A percentile compares a stretch with the other conserved stretches of the same genome.
These are phyloP conservation scores for Petroica traversi DNA, from an alignment of 2,113 vertebrate genomes.

Conservation along the genomic window DNA sequence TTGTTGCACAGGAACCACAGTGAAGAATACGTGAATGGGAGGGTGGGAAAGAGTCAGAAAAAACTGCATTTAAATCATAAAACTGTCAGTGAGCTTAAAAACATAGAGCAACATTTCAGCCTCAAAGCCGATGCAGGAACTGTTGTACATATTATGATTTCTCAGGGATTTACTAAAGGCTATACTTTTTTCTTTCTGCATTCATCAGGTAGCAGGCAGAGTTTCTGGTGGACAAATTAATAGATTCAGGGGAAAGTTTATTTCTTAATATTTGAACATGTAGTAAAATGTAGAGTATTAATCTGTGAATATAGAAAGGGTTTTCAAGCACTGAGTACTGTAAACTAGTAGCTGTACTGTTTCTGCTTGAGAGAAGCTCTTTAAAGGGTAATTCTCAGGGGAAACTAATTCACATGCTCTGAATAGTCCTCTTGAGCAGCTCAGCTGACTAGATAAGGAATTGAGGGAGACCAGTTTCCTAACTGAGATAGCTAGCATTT, in stretches of 20 bases:
- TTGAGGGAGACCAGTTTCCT: constrained; percentile 4
- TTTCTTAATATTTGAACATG: neutral
- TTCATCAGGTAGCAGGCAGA: neutral
- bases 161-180: neutral
- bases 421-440: neutral
- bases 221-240: neutral
- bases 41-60: neutral
- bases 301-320: neutral
- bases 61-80: constrained; percentile 59
- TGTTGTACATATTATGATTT: constrained; percentile 5
- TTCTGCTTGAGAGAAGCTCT: neutral
- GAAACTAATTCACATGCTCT: neutral
- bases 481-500: neutral
- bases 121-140: neutral
- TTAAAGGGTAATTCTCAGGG: neutral
- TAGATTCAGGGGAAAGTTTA: neutral
- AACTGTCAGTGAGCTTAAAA: constrained; percentile 45
- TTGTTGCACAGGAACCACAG: constrained; percentile 15
- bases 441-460: constrained; percentile 31
- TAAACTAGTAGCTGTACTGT: neutral
- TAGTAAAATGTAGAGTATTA: neutral
- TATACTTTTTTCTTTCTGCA: neutral
- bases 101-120: constrained; percentile 24
- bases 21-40: constrained; percentile 56
- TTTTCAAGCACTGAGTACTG: neutral